Evolutionary conservation across 2,113 vertebrate genomes (phyloP), one percentile per base, ranked within the genome.

Genomic region (Boleophthalmus pectinirostris): DNA sequence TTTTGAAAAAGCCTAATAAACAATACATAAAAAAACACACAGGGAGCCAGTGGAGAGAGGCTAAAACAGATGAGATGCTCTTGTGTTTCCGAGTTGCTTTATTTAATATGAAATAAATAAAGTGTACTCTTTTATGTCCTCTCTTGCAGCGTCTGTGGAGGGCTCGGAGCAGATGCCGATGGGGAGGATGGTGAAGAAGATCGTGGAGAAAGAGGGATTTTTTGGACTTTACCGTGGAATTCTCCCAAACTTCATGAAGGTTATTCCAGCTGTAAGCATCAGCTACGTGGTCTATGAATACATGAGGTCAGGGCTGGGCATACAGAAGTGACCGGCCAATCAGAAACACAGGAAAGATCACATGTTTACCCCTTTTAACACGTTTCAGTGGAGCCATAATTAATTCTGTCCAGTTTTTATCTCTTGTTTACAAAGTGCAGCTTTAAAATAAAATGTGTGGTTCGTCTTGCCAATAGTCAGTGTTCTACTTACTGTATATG

Each of bases 221-320:
- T 79, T 94, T 51, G 98, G 98, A 87, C 95, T 99, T 70, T 99
- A 99, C 78, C 93, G 96, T 3, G 97, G 98, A 72, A 99, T 99
- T 81, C 89, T 97, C 53, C 98, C 98, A 45, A 99, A 99, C 85
- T 99, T 99, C 90, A 96, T 99, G 96, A 99, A 99, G 66, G 98
- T 99, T 77, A 95, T 99, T 43, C 98, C 98, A 2, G 98, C 97
- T 3, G 98, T 99, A 49, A 98, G 97, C 92, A 98, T 99, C 93
- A 99, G 98, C 86, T 99, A 99, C 3, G 98, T 97, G 81, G 97
- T 98, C 2, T 99, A 99, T 33, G 98, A 99, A 91, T 95, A 98
- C 84, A 97, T 97, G 96, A 95, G 95, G 61, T 93, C 93, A 16
- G 93, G 92, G 21, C 88, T 99, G 74, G 96, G 96, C 49, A 93